Percentiles rank a stretch among this genome's conserved stretches.
Conservation (phyloP, 1,140 invertebrate genomes). For the Doryteuthis pealeii region DNA sequence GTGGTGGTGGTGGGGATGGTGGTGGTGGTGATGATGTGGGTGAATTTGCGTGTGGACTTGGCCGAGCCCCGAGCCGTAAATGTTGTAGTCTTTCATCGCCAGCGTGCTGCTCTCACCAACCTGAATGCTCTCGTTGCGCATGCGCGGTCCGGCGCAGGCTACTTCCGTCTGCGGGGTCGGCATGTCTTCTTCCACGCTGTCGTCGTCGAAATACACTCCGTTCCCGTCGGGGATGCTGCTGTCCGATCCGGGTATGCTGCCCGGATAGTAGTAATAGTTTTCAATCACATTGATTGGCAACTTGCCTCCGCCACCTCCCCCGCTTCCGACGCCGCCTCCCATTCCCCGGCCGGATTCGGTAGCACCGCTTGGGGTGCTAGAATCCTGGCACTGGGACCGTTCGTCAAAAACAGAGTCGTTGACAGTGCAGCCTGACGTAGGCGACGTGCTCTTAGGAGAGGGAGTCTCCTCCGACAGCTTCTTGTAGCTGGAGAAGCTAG, state of each 20-base stretch:
- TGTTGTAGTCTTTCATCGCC: background rate
- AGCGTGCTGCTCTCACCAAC: conserved; percentile 1
- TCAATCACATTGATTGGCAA: conserved; percentile 6
- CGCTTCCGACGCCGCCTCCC: too few relatives aligned
- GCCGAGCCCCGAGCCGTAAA: too few relatives aligned
- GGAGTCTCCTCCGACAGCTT: conserved; percentile 15
- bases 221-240: background rate
- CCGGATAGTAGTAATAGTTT: conserved; percentile 12
- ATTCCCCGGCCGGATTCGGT: background rate
- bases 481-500: conserved; percentile 14
- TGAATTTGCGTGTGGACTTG: too few relatives aligned
- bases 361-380: background rate
- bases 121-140: background rate
- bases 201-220: conserved; percentile 7
- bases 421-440: conserved; percentile 4
- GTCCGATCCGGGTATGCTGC: conserved; percentile 8
- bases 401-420: conserved; percentile 4
- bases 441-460: conserved; percentile 10
- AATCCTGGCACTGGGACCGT: background rate
- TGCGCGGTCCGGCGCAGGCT: background rate
- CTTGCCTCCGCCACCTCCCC: background rate
- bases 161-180: background rate
- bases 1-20: too few relatives aligned
- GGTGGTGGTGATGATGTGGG: too few relatives aligned
- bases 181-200: background rate